Evolutionary conservation across 2,888 invertebrate genomes (phyloP), one percentile per base, ranked within the genome.

Genomic region (Ormyrus thymus): DNA sequence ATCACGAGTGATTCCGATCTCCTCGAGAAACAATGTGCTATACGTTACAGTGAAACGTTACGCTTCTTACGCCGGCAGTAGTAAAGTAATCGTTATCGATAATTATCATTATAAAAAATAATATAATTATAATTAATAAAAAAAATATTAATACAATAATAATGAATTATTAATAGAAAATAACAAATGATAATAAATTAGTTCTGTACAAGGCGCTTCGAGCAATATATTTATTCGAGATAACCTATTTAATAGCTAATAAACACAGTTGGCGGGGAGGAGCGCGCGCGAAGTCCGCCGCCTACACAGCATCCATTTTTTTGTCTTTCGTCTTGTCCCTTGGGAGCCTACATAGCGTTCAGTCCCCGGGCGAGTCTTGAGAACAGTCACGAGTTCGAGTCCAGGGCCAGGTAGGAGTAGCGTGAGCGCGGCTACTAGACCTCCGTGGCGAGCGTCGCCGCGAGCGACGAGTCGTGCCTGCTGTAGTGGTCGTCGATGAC

Each of bases 401-500:
- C 29, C 43, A 13, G 53, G 45, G 9, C 51, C 64, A 64, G 64
- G 15, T 4, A 55, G 46, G 10, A 55, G 43, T 77, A 46, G 62
- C 61, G 29, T 13, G 6, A 10, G 64, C 62, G 55, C 56, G 74
- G 92, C 93, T 29, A 29, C 29, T 94, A 95, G 92, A 95, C 95
- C 92, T 95, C 94, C 88, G 95, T 95, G 86, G 95, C 95, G 90
- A 94, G 94, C 89, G 94, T 93, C 82, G 91, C 91, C 72, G 87
- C 87, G 56, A 86, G 83, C 77, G 84, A 64, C 80, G 86, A 81
- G 78, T 86, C 84, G 85, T 94, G 94, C 90, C 94, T 94, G 88
- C 91, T 91, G 91, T 94, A 94, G 90, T 95, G 94, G 91, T 94
- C 94, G 92, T 94, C 95, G 90, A 95, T 92, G 89, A 95, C 94